Conservation (phyloP, 2,113 vertebrate genomes). For the Prionailurus bengalensis region DNA sequence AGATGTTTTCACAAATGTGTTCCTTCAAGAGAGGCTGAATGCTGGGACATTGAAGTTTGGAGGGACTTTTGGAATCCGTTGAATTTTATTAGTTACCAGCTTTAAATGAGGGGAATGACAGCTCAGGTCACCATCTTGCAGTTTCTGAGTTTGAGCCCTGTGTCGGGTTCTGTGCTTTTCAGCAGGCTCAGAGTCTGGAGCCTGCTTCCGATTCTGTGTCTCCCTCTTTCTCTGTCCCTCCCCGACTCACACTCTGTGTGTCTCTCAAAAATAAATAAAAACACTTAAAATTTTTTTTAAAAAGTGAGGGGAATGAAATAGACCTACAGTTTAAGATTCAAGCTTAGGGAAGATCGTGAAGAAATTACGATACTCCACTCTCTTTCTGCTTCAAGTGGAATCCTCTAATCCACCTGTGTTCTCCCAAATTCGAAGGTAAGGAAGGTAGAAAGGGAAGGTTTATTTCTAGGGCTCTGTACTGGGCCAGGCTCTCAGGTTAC, state of each 20-base stretch:
- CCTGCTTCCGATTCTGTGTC: no score
- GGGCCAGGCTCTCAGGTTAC: not conserved
- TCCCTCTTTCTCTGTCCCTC: no score
- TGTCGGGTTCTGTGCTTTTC: no score
- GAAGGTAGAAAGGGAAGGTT: slow-evolving; percentile 22
- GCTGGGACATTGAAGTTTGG: not conserved
- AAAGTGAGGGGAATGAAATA: slow-evolving; percentile 8
- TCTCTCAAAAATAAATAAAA: no score
- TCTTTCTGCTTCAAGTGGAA: not conserved
- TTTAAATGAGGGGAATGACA: slow-evolving; percentile 12
- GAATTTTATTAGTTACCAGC: slow-evolving; percentile 47
- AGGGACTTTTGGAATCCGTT: slow-evolving; percentile 48
- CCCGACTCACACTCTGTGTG: no score
- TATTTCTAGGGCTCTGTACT: not conserved
- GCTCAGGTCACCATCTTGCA: no score
- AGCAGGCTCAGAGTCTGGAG: no score
- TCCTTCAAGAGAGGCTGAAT: slow-evolving; percentile 37
- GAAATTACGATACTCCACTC: not conserved
- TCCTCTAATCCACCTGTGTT: not conserved
- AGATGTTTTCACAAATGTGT: not conserved
- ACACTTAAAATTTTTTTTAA: no score
- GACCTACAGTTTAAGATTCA: not conserved
- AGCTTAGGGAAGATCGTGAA: slow-evolving; percentile 2
- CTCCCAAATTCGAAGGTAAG: slow-evolving; percentile 14
- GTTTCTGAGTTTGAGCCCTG: no score